These are phyloP conservation scores for Chaetogeoica ovagalla DNA, from an alignment of 2,888 invertebrate species.

Conservation along the genomic window DNA sequence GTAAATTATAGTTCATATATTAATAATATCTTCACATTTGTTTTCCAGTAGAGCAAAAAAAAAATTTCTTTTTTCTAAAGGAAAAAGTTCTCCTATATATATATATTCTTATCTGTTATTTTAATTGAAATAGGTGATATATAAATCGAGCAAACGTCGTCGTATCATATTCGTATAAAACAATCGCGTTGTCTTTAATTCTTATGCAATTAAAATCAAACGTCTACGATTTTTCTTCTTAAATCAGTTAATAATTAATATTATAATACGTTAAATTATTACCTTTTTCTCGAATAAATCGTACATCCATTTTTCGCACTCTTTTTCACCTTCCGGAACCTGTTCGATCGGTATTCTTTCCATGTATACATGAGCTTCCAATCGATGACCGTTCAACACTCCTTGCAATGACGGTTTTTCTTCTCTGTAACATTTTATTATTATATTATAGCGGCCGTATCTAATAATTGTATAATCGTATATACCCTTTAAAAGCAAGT, in stretches of 20 bases:
- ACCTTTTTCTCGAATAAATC: constrained; percentile 82
- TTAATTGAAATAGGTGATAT: too few relatives aligned
- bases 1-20: too few relatives aligned
- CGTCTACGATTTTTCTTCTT: too few relatives aligned
- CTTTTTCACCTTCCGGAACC: constrained; percentile 76
- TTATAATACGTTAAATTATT: constrained; percentile 55
- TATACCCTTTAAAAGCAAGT: constrained; percentile 61
- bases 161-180: too few relatives aligned
- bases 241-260: neutral
- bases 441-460: neutral
- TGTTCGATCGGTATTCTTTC: constrained; percentile 79
- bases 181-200: too few relatives aligned
- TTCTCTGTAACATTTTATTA: constrained; percentile 57
- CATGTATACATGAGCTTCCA: constrained; percentile 76
- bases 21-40: too few relatives aligned
- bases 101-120: too few relatives aligned
- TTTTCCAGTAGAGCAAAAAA: too few relatives aligned
- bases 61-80: too few relatives aligned
- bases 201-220: too few relatives aligned
- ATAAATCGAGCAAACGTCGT: too few relatives aligned
- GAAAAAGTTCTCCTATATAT: too few relatives aligned
- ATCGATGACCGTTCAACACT: constrained; percentile 72
- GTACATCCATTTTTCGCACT: constrained; percentile 79
- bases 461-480: neutral
- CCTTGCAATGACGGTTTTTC: constrained; percentile 77